Conservation (phyloP, 2,888 invertebrate genomes). For the Drosophila monieri region DNA sequence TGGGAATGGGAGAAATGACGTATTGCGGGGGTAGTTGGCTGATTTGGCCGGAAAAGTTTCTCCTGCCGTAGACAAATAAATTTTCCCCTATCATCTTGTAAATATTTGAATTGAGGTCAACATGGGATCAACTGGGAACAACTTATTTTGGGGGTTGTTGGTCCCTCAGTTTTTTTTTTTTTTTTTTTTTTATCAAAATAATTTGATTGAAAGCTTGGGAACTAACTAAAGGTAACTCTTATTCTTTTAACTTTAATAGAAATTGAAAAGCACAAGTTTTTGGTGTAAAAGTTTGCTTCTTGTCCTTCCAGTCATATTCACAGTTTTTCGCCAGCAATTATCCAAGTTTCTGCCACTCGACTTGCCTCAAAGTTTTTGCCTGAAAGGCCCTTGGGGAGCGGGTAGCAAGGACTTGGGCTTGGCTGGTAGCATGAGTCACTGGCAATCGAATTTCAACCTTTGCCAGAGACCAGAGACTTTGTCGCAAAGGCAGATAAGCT, state of each 20-base stretch:
- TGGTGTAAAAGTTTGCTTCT: constrained; percentile 4
- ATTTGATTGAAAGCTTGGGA: constrained; percentile 31
- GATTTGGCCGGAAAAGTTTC: constrained; percentile 39
- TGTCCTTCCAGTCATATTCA: constrained; percentile 15
- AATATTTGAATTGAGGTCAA: constrained; percentile 78
- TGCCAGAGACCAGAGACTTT: constrained; percentile 51
- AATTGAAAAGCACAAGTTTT: background rate
- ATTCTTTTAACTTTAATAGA: background rate
- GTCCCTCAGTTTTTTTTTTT: background rate
- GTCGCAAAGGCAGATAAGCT: constrained; percentile 44
- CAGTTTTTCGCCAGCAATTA: constrained; percentile 34
- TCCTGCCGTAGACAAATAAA: constrained; percentile 48
- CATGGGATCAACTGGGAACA: constrained; percentile 41
- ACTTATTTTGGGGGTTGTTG: constrained; percentile 23
- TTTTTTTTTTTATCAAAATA: constrained; percentile 35
- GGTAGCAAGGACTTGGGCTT: constrained; percentile 7
- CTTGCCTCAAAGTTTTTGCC: constrained; percentile 43
- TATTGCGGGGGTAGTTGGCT: constrained; percentile 43
- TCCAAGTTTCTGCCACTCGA: constrained; percentile 33
- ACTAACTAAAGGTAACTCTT: background rate
- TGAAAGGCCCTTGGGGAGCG: background rate
- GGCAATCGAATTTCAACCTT: constrained; percentile 65
- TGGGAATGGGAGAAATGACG: constrained; percentile 61
- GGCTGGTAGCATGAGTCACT: constrained; percentile 33
- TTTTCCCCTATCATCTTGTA: constrained; percentile 72